phyloP scores from a whole-genome alignment of 1,140 invertebrate species.

The Mactra quadrangularis region DNA sequence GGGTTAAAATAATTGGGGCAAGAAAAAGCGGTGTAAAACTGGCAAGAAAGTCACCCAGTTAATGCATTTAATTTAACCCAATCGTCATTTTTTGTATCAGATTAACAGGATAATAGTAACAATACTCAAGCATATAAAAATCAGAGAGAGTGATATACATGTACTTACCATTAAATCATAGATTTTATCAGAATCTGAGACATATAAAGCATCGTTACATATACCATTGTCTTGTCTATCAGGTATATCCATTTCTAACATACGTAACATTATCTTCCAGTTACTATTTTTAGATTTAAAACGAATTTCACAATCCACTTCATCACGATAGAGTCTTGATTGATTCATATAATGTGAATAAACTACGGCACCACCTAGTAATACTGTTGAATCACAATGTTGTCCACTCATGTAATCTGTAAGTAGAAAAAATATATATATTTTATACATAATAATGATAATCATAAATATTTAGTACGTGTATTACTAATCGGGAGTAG shows the following conservation, averaged over 20 bases:
- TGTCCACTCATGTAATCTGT: slow-evolving; percentile 80
- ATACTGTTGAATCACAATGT: slow-evolving; percentile 76
- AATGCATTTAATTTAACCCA: no score
- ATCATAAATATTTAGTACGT: no score
- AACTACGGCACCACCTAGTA: slow-evolving; percentile 78
- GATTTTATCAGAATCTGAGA: slow-evolving; percentile 76
- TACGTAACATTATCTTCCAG: slow-evolving; percentile 79
- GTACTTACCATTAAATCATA: slow-evolving; percentile 76
- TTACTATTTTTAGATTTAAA: slow-evolving; percentile 77
- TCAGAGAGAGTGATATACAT: no score
- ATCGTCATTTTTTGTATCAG: no score
- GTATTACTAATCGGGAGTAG: no score
- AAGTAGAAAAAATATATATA: slow-evolving; percentile 54
- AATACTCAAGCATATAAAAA: no score
- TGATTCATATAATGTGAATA: slow-evolving; percentile 74
- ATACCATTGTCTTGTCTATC: slow-evolving; percentile 72
- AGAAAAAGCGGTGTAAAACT: no score
- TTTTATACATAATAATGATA: no score
- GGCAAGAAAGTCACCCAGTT: no score
- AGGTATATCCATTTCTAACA: slow-evolving; percentile 80
- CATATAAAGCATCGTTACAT: slow-evolving; percentile 82
- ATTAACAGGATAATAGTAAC: no score
- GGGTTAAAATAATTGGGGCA: no score
- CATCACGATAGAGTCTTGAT: slow-evolving; percentile 68
- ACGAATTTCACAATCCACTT: slow-evolving; percentile 75